Conservation (phyloP, 2,113 vertebrate species). For the Willisornis vidua region DNA sequence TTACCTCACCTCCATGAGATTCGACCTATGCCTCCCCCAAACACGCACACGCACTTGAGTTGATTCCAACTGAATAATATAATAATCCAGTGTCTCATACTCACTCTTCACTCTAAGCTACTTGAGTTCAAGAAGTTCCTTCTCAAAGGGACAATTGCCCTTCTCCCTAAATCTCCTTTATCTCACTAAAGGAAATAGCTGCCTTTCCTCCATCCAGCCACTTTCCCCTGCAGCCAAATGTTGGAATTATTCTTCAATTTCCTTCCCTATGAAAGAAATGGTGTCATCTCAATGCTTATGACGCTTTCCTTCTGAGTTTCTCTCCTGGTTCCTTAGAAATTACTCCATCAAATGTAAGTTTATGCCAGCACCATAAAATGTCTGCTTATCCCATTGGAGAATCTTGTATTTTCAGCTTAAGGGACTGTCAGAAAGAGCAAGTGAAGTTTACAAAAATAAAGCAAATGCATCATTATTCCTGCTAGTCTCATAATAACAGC, state of each 20-base stretch:
- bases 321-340: neutral
- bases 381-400: neutral
- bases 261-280: neutral
- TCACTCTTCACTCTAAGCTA: neutral
- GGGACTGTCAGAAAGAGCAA: neutral
- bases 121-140: neutral
- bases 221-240: neutral
- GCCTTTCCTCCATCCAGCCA: neutral
- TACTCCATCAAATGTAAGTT: neutral
- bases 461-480: neutral
- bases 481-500: neutral
- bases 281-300: neutral
- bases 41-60: neutral
- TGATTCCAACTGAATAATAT: neutral
- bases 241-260: neutral
- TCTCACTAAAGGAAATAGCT: neutral
- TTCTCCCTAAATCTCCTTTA: neutral
- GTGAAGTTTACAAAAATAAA: neutral
- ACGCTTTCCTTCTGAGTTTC: neutral
- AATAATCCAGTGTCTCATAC: neutral
- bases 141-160: neutral
- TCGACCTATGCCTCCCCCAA: neutral
- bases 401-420: neutral
- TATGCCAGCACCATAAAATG: neutral
- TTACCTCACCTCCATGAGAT: neutral